phyloP scores from a whole-genome alignment of 1,140 invertebrate species.

The Heliothis virescens region DNA sequence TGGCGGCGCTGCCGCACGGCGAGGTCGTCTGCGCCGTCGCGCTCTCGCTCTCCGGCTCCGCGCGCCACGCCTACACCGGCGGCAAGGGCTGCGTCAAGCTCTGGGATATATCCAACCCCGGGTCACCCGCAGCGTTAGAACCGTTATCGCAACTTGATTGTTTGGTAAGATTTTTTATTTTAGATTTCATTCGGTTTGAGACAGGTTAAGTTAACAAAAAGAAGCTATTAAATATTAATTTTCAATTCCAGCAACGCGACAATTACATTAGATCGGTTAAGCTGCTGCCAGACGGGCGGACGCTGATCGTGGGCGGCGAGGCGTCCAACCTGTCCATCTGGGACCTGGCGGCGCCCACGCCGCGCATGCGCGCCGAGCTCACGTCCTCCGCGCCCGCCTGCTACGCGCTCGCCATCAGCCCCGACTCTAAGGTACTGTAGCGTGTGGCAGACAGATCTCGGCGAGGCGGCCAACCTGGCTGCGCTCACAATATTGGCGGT shows the following conservation, averaged over 20 bases:
- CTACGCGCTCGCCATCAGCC: conserved; percentile 98
- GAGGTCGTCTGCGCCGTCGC: conserved; percentile 97
- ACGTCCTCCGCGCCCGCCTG: conserved; percentile 98
- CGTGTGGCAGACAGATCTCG: conserved; percentile 68
- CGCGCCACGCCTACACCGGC: conserved; percentile 98
- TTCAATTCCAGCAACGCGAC: conserved; percentile 92
- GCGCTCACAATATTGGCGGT: conserved; percentile 83
- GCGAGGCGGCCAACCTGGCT: conserved; percentile 97
- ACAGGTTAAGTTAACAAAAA: background rate
- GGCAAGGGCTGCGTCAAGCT: conserved; percentile 99
- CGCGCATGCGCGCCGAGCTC: conserved; percentile 96
- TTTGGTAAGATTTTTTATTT: conserved; percentile 86
- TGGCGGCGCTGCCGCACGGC: conserved; percentile 97
- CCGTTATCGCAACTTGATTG: conserved; percentile 97
- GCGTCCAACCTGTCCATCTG: conserved; percentile 98
- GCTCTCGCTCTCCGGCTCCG: conserved; percentile 93
- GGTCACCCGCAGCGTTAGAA: conserved; percentile 88
- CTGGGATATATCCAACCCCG: conserved; percentile 95
- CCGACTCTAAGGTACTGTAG: conserved; percentile 93
- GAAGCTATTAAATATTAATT: background rate
- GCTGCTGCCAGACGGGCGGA: conserved; percentile 96
- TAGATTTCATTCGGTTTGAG: background rate
- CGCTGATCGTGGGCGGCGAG: conserved; percentile 99
- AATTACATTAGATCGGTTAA: conserved; percentile 99
- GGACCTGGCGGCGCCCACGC: conserved; percentile 96